These are phyloP conservation scores for Mythimna albipuncta DNA, from an alignment of 2,888 invertebrate genomes.

Conservation along the genomic window DNA sequence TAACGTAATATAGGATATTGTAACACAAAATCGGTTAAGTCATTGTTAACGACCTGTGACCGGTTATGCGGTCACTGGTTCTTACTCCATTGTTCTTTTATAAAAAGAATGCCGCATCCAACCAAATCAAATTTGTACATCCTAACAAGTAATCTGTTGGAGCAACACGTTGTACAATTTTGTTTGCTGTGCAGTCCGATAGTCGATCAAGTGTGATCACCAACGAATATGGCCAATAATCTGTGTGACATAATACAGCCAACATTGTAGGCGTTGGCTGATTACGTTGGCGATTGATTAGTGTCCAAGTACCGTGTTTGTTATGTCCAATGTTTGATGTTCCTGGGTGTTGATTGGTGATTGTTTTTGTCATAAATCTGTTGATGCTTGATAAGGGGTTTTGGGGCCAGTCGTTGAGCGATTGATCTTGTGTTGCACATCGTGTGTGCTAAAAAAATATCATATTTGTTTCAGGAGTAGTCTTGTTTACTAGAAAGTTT, in stretches of 20 bases:
- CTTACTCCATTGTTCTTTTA: slow-evolving; percentile 32
- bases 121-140: slow-evolving; percentile 25
- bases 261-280: slow-evolving; percentile 56
- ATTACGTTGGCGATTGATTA: slow-evolving; percentile 51
- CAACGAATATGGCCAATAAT: slow-evolving; percentile 63
- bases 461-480: background rate
- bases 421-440: background rate
- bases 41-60: slow-evolving; percentile 18
- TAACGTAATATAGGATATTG: slow-evolving; percentile 1
- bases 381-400: background rate
- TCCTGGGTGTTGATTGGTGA: slow-evolving; percentile 25
- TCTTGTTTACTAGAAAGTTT: background rate
- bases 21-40: slow-evolving; percentile 13
- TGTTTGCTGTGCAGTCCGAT: slow-evolving; percentile 63
- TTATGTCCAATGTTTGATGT: slow-evolving; percentile 30
- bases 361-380: slow-evolving; percentile 8
- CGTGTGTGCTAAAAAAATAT: background rate
- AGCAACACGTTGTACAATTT: slow-evolving; percentile 67
- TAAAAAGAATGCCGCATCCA: slow-evolving; percentile 32
- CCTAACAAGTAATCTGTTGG: slow-evolving; percentile 53
- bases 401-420: background rate
- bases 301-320: slow-evolving; percentile 23
- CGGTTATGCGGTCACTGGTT: slow-evolving; percentile 9
- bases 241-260: slow-evolving; percentile 52
- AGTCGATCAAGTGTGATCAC: slow-evolving; percentile 66